Evolutionary conservation across 2,113 vertebrate species (phyloP).

Genomic region (Theristicus caerulescens): DNA sequence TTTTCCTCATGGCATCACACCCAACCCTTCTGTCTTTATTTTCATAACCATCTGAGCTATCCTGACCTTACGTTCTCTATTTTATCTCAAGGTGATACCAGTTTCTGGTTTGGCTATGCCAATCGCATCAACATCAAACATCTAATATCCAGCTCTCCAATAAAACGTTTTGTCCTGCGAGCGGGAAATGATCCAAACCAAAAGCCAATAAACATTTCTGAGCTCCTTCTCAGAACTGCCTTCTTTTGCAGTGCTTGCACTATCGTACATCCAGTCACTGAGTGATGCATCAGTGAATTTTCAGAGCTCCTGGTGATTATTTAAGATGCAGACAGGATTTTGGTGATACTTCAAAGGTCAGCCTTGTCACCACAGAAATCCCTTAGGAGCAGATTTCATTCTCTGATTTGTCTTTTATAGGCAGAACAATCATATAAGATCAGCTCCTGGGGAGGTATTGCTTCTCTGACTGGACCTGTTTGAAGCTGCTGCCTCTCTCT

Average conservation of each 20-base stretch:
- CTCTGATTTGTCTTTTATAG: conserved; percentile 22
- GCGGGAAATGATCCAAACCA: background rate
- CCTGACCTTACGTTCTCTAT: background rate
- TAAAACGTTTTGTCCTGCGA: background rate
- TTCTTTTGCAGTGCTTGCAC: background rate
- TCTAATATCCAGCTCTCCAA: background rate
- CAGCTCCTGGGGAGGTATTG: background rate
- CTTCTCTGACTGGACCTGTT: background rate
- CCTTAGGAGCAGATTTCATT: background rate
- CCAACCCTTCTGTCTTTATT: background rate
- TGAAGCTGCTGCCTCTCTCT: background rate
- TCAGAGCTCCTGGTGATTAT: background rate
- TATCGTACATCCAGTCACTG: background rate
- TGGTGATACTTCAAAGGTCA: conserved; percentile 14
- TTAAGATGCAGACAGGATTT: conserved; percentile 15
- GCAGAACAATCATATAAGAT: conserved; percentile 1
- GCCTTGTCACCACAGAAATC: background rate
- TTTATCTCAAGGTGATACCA: background rate
- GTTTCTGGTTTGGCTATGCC: background rate
- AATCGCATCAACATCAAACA: background rate
- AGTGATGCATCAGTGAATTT: background rate
- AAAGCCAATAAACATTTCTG: background rate
- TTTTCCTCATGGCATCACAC: background rate
- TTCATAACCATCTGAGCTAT: background rate
- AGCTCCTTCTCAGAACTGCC: background rate